A percentile compares a stretch with the other conserved stretches of the same genome.
phyloP scores from a whole-genome alignment of 2,113 vertebrate genomes.

The Nothoprocta pentlandii region DNA sequence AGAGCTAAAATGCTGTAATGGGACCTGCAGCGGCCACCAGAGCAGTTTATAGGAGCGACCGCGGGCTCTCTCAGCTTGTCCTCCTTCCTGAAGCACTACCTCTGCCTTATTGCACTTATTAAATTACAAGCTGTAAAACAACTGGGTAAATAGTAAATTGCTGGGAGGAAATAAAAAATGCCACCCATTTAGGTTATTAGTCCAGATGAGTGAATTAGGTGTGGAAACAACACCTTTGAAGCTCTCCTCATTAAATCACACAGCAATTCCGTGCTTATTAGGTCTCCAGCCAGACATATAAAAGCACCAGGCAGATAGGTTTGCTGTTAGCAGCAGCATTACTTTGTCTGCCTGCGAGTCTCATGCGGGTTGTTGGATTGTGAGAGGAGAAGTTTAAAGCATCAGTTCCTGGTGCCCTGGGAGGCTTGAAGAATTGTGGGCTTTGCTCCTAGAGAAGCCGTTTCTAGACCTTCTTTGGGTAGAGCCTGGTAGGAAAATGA shows the following conservation, averaged over 20 bases:
- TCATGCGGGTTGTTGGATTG: not conserved
- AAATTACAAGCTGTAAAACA: constrained; percentile 57
- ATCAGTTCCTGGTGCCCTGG: not conserved
- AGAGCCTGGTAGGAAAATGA: not conserved
- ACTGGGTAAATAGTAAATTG: constrained; percentile 58
- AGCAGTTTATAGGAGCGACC: not conserved
- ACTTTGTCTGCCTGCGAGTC: not conserved
- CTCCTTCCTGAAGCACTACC: constrained; percentile 35
- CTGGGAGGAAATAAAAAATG: constrained; percentile 10
- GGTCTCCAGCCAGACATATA: constrained; percentile 51
- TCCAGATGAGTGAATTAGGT: constrained; percentile 65
- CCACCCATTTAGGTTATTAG: constrained; percentile 57
- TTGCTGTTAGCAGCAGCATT: constrained; percentile 1
- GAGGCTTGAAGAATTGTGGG: not conserved
- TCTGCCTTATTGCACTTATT: constrained; percentile 56
- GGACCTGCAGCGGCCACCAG: constrained; percentile 17
- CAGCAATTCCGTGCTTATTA: constrained; percentile 49
- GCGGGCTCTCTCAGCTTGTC: constrained; percentile 10
- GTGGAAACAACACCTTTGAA: constrained; percentile 58
- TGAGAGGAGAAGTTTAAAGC: not conserved
- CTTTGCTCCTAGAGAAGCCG: not conserved
- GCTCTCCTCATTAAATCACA: constrained; percentile 55
- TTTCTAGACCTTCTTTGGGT: not conserved
- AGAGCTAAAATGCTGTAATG: not conserved
- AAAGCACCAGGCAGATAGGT: not conserved